Evolutionary conservation across 2,797 vertebrate species (phyloP).

Genomic region (Mustela erminea): DNA sequence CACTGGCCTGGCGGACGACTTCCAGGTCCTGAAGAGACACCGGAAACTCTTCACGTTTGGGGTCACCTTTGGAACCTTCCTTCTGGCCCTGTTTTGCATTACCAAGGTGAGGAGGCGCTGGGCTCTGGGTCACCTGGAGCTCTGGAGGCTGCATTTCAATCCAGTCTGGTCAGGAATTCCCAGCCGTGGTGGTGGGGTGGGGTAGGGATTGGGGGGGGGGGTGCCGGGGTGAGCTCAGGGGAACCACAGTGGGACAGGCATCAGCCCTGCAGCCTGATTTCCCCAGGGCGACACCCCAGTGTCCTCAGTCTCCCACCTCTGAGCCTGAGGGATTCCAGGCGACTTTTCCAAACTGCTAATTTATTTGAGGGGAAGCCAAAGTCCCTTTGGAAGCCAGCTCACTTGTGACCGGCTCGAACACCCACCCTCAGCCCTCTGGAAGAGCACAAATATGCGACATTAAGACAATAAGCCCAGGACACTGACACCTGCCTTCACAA

Average conservation of each 20-base stretch:
- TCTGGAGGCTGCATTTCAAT: not conserved
- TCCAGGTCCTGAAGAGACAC: slow-evolving; percentile 95
- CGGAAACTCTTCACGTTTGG: slow-evolving; percentile 96
- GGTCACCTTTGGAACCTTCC: slow-evolving; percentile 94
- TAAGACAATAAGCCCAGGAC: fast-evolving
- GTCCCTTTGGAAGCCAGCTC: not conserved
- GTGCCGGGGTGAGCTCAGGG: not conserved
- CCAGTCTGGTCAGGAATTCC: not conserved
- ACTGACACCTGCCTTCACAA: not conserved
- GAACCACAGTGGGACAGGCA: fast-evolving
- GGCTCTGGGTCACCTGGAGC: not conserved
- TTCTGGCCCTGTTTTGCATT: slow-evolving; percentile 94
- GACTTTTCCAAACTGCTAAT: not conserved
- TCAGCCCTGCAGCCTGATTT: not conserved
- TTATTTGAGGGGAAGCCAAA: not conserved
- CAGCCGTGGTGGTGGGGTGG: not conserved
- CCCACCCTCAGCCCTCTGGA: not conserved
- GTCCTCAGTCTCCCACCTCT: not conserved
- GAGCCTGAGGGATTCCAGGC: not conserved
- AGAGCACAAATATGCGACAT: fast-evolving
- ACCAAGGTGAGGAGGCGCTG: slow-evolving; percentile 94
- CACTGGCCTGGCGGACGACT: slow-evolving; percentile 97
- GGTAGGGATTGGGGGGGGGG: not conserved
- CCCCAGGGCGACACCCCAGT: fast-evolving
- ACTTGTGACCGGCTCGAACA: not conserved